Base-by-base conservation (phyloP, 2,113 vertebrate species). In the Shinisaurus crocodilurus region DNA sequence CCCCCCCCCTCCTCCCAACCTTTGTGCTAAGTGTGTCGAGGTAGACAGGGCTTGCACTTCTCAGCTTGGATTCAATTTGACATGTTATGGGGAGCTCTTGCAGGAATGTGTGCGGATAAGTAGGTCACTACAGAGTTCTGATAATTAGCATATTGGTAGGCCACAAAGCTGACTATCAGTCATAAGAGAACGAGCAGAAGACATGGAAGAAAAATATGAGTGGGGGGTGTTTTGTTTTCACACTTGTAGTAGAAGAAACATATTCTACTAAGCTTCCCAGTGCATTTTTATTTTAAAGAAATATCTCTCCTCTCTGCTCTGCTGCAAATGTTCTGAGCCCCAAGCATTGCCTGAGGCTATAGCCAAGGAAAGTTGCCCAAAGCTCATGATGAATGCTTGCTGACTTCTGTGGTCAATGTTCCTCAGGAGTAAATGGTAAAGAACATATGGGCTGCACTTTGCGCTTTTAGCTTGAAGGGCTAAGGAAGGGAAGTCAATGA, bases 301-400 rank as follows among this genome's bases (percentile, higher is more conserved):
- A 95, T 1, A 95, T 95, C 92, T 27, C 48, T 12, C 83, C 34
- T n/a, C 60, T 32, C 63, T 32, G 18, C 90, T 75, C 88, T 93
- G 96, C 96, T 91, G 95, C 95, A 96, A 96, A 97, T 97, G 95
- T 95, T 96, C 95, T 96, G 96, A 83, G 96, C 97, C 96, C 89
- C 94, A 82, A 97, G 97, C 94, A 94, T 96, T 96, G 97, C 97
- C 97, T 96, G 95, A 96, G 97, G 97, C 96, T 94, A 97, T 94
- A 97, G 96, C 94, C 96, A 95, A 92, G 94, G 96, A 96, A 96
- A 95, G 92, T 96, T 96, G 95, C 96, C 96, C 96, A 94, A 94
- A 97, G 96, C 96, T 96, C 93, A 89, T 94, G 95, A 97, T 95
- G 96, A 97, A 96, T 97, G 96, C 97, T 97, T 92, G 90, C 94